Evolutionary conservation across 1,140 invertebrate species (phyloP), one percentile per base, ranked within the genome.

Genomic region (Sycophaga agraensis): DNA sequence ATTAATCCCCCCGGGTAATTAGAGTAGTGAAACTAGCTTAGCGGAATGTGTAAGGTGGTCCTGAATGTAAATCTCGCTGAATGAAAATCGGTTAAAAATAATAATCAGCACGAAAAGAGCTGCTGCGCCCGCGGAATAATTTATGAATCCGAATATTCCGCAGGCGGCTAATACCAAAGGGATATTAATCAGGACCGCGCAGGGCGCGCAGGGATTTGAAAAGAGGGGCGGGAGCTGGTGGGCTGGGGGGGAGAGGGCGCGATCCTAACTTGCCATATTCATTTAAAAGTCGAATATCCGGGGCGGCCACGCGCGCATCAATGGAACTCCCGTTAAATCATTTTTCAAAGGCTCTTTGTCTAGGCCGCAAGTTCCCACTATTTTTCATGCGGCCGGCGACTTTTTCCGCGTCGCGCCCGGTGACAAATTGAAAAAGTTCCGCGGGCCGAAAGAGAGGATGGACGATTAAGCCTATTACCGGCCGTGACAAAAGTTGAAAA

Each of bases 391-490:
- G 16, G 21, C 34, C 51, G 16, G 21, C 7, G 49, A 62, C 59
- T 62, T 62, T 62, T 62, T 31, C 5, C n/a, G 19, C 11, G 49
- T 2, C n/a, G 19, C 11, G 49, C 35, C 37, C 26, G 45, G 53
- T 63, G 61, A 63, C 53, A 63, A 63, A 63, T 63, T 57, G 61
- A 63, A 63, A 63, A 63, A 63, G 61, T 63, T 63, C 28, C 7
- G n/a, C n/a, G 6, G 17, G 19, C 43, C 39, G 42, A 62, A 58
- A 53, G 54, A 22, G 19, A 49, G 51, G 42, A 57, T 34, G 60
- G 53, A 42, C 53, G 54, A 63, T 63, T 63, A 58, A 63, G 54
- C 61, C 61, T 63, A 63, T 63, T 63, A 63, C 39, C 31, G 28
- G 12, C 34, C 19, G 45, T 16, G 39, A 26, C 19, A 17, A 53